Evolutionary conservation across 2,113 vertebrate species (phyloP).

Genomic region (Colinus virginianus): DNA sequence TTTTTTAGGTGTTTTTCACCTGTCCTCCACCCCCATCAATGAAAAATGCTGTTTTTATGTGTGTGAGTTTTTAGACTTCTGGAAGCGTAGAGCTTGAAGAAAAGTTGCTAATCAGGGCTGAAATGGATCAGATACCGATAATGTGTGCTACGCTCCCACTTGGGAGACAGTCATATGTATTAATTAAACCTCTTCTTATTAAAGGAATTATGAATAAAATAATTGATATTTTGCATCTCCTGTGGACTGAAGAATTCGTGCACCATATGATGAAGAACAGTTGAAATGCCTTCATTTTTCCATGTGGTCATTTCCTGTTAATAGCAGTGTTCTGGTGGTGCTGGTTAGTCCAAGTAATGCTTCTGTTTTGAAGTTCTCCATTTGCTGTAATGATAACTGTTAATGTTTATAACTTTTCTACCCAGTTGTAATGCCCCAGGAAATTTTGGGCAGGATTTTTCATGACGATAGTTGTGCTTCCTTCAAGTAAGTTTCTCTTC

Average conservation of each 20-base stretch:
- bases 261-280: neutral
- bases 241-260: constrained; percentile 25
- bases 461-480: neutral
- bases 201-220: neutral
- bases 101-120: neutral
- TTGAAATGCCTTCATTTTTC: constrained; percentile 28
- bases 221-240: neutral
- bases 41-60: neutral
- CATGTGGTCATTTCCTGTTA: neutral
- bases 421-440: neutral
- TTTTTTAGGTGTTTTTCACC: neutral
- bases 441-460: constrained; percentile 8
- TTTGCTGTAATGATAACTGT: constrained; percentile 10
- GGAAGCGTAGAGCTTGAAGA: neutral
- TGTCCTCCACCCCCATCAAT: neutral
- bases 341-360: neutral
- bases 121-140: neutral
- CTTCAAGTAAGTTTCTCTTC: neutral
- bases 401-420: constrained; percentile 18
- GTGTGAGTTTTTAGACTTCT: neutral
- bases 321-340: neutral
- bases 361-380: neutral
- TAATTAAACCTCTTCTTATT: neutral
- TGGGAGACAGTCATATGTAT: neutral
- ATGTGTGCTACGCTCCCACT: neutral